Evolutionary conservation across 2,888 invertebrate genomes (phyloP), one percentile per base, ranked within the genome.

Genomic region (Eupithecia vulgata): DNA sequence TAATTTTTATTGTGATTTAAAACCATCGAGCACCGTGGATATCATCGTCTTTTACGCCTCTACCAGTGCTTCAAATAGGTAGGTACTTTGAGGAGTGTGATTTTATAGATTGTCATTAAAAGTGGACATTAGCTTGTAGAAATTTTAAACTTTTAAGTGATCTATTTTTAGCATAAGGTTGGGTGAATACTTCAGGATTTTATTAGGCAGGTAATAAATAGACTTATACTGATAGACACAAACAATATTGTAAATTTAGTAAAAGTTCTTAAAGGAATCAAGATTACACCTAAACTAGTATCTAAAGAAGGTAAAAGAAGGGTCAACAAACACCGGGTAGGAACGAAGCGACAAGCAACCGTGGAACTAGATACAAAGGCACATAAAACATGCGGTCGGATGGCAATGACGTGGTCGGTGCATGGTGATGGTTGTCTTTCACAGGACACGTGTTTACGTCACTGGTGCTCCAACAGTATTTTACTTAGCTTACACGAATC

Each of bases 391-490:
- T 85, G 85, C 85, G 84, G 81, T 82, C 77, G 85, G 72, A 83
- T 80, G 82, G 81, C 79, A 77, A 80, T 83, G 86, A 83, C 84
- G 84, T 85, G 88, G 87, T 87, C 82, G 81, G 90, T 90, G 91
- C 91, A 91, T 94, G 94, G 94, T 94, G 94, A 94, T 94, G 94
- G 94, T 94, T 94, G 94, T 90, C 82, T 79, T 81, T 81, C 86
- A 81, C 83, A 82, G 82, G 80, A 82, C 81, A 81, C 80, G 81
- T 79, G 84, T 73, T 70, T 70, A 76, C 79, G 42, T 69, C 74
- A 73, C 71, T 70, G 75, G 78, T 78, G 77, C 75, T 80, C 69
- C 78, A 61, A 73, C 70, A 67, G 62, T 52, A 68, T 70, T 64
- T 66, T 61, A 69, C 67, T 66, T 61, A 69, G 68, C 71, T 67